A percentile compares a stretch with the other conserved stretches of the same genome.
Evolutionary conservation across 1,140 invertebrate species (phyloP).

Genomic region (Ectropis grisescens): DNA sequence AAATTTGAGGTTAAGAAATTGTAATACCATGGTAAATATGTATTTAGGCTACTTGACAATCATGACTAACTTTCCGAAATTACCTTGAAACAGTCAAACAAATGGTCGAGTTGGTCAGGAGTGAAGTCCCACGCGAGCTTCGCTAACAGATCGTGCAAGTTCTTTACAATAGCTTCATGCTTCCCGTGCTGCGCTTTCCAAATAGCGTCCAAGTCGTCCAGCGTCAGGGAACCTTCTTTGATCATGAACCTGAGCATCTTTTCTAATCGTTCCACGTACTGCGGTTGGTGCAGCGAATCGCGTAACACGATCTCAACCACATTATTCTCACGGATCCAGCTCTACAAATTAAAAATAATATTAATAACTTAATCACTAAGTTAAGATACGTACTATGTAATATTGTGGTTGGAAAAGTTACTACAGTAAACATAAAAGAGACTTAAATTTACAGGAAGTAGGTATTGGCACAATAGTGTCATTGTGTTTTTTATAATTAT

Average conservation of each 20-base stretch:
- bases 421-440: too few species aligned
- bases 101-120: slow-evolving; percentile 95
- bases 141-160: slow-evolving; percentile 95
- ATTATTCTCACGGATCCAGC: slow-evolving; percentile 97
- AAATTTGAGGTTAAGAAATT: too few species aligned
- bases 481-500: too few species aligned
- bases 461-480: too few species aligned
- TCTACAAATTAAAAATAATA: slow-evolving; percentile 72
- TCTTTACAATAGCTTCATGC: slow-evolving; percentile 96
- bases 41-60: too few species aligned
- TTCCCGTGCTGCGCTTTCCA: slow-evolving; percentile 97
- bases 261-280: slow-evolving; percentile 98
- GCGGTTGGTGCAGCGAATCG: slow-evolving; percentile 96
- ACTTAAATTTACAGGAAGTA: too few species aligned
- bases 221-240: slow-evolving; percentile 92
- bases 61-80: too few species aligned
- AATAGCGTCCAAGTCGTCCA: slow-evolving; percentile 93
- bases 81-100: slow-evolving; percentile 98
- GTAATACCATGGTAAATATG: too few species aligned
- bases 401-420: too few species aligned
- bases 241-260: slow-evolving; percentile 98
- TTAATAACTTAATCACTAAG: too few species aligned
- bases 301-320: slow-evolving; percentile 95
- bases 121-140: slow-evolving; percentile 99
- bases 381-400: too few species aligned